These are phyloP conservation scores for Simalia tracyae DNA, from an alignment of 2,797 vertebrate genomes.

Conservation along the genomic window DNA sequence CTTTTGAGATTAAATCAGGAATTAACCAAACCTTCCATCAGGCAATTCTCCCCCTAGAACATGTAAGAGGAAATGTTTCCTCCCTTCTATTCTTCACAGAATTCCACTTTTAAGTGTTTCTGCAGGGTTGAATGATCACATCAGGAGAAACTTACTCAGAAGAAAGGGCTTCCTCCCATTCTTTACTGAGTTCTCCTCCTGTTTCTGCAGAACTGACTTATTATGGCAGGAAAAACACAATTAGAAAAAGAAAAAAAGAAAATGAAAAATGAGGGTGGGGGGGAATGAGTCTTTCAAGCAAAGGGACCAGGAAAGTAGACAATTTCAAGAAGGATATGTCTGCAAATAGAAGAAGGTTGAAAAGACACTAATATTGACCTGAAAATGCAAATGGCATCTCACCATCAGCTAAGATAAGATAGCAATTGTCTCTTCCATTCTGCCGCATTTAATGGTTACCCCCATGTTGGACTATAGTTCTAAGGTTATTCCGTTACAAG, in stretches of 20 bases:
- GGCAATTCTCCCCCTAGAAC: neutral
- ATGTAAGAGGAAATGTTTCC: conserved; percentile 10
- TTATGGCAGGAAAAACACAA: neutral
- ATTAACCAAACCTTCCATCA: neutral
- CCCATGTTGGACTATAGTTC: neutral
- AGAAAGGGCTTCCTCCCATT: neutral
- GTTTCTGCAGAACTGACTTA: neutral
- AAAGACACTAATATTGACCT: neutral
- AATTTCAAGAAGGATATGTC: neutral
- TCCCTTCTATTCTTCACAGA: conserved; percentile 7
- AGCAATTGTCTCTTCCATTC: neutral
- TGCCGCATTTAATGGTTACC: neutral
- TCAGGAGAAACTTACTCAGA: neutral
- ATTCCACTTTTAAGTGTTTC: neutral
- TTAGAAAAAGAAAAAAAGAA: neutral
- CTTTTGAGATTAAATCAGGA: neutral
- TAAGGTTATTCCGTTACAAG: neutral
- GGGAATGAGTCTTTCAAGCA: neutral
- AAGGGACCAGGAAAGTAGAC: neutral
- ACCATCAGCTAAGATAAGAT: neutral
- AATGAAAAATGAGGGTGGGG: neutral
- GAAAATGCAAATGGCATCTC: neutral
- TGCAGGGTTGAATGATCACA: neutral
- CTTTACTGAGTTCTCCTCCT: neutral
- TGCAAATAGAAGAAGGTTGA: neutral